Evolutionary conservation across 2,113 vertebrate species (phyloP).

Genomic region (Archilochus colubris): DNA sequence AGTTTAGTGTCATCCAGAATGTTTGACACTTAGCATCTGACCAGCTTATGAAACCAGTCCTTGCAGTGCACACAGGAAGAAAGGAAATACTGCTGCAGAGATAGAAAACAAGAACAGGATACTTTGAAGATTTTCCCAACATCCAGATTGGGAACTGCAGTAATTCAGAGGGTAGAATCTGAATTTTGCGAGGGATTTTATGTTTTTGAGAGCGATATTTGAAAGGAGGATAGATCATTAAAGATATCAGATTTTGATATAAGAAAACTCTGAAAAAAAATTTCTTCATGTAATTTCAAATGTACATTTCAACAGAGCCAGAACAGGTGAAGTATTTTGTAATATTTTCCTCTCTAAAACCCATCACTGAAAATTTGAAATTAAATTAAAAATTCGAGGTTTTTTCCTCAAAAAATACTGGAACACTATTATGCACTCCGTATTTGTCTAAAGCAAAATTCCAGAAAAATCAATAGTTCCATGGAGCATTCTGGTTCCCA

Average conservation of each 20-base stretch:
- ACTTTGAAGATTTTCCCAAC: not conserved
- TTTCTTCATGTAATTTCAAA: not conserved
- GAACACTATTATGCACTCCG: not conserved
- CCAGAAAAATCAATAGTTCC: not conserved
- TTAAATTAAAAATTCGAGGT: not conserved
- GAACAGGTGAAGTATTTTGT: not conserved
- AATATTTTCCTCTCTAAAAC: not conserved
- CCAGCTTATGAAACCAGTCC: not conserved
- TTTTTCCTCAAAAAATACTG: not conserved
- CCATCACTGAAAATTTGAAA: not conserved
- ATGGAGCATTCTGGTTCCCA: not conserved
- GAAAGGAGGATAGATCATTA: not conserved
- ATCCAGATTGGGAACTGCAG: not conserved
- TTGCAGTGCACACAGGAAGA: not conserved
- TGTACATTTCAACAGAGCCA: not conserved
- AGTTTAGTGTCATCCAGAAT: not conserved
- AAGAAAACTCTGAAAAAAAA: not conserved
- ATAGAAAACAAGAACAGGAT: slow-evolving; percentile 2
- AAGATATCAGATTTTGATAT: not conserved
- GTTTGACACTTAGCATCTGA: not conserved
- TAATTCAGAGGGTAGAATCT: not conserved
- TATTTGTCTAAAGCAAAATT: slow-evolving; percentile 10
- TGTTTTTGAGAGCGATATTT: not conserved
- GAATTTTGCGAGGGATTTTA: not conserved
- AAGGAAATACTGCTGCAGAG: not conserved